phyloP scores from a whole-genome alignment of 2,113 vertebrate species.

The Apodemus speciosus region DNA sequence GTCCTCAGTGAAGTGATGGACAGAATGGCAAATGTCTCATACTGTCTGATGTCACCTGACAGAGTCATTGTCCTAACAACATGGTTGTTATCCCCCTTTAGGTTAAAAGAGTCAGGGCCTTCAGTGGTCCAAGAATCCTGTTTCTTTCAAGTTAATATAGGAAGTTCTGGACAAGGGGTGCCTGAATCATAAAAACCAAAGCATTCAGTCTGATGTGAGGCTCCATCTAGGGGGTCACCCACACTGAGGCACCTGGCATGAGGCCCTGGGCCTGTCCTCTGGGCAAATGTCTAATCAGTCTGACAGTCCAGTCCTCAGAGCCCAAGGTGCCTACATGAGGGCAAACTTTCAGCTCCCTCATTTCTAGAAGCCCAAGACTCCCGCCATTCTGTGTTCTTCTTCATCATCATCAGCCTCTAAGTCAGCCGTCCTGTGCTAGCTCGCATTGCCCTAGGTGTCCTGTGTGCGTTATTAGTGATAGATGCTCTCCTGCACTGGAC shows the following conservation, averaged over 20 bases:
- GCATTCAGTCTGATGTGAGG: slow-evolving; percentile 62
- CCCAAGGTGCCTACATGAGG: neutral
- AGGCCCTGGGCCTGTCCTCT: neutral
- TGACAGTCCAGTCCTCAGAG: neutral
- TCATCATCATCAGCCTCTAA: neutral
- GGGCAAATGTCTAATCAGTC: too few species aligned
- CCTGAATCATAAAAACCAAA: slow-evolving; percentile 60
- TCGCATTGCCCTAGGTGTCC: neutral
- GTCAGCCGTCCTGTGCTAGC: neutral
- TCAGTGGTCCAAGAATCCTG: slow-evolving; percentile 48
- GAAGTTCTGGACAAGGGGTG: slow-evolving; percentile 71
- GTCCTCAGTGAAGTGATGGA: slow-evolving; percentile 28
- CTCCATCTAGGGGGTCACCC: slow-evolving; percentile 75
- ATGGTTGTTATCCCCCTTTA: slow-evolving; percentile 69
- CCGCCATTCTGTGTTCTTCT: neutral
- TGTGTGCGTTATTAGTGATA: neutral
- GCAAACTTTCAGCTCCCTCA: neutral
- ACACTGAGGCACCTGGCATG: neutral
- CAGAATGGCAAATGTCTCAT: slow-evolving; percentile 66
- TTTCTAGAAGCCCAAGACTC: neutral
- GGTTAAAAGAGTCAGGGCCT: slow-evolving; percentile 53
- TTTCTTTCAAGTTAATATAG: slow-evolving; percentile 76
- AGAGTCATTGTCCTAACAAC: slow-evolving; percentile 69
- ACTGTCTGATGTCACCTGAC: slow-evolving; percentile 57
- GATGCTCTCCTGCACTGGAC: neutral